phyloP scores from a whole-genome alignment of 2,113 vertebrate genomes.

The Lamprotornis superbus region DNA sequence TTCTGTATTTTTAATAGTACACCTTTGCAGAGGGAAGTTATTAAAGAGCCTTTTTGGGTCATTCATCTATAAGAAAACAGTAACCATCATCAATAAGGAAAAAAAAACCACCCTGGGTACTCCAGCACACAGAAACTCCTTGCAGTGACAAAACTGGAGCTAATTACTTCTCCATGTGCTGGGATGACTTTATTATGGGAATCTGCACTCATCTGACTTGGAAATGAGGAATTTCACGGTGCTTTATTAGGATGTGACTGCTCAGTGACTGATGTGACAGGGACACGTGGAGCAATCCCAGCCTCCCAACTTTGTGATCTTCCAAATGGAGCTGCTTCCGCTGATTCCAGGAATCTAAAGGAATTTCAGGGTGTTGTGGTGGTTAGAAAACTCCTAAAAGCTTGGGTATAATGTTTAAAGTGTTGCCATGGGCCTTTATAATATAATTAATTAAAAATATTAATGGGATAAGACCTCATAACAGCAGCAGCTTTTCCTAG shows the following conservation, averaged over 20 bases:
- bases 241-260: not conserved
- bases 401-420: not conserved
- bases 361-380: not conserved
- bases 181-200: constrained; percentile 1
- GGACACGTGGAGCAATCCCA: not conserved
- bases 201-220: constrained; percentile 21
- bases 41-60: not conserved
- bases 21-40: not conserved
- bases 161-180: not conserved
- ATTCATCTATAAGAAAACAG: not conserved
- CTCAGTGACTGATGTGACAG: not conserved
- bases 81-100: not conserved
- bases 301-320: not conserved
- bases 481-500: not conserved
- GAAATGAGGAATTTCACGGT: constrained; percentile 29
- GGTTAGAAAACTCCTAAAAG: not conserved
- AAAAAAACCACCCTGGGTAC: not conserved
- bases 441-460: not conserved
- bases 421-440: not conserved
- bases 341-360: not conserved
- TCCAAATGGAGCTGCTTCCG: not conserved
- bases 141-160: not conserved
- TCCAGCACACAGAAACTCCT: not conserved
- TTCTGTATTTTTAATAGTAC: not conserved
- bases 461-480: not conserved